Percentiles rank a stretch among this genome's conserved stretches.
These are phyloP conservation scores for Hydractinia echinata DNA, from an alignment of 30 jellyfish, hydroid and myxozoan genomes.

Conservation along the genomic window DNA sequence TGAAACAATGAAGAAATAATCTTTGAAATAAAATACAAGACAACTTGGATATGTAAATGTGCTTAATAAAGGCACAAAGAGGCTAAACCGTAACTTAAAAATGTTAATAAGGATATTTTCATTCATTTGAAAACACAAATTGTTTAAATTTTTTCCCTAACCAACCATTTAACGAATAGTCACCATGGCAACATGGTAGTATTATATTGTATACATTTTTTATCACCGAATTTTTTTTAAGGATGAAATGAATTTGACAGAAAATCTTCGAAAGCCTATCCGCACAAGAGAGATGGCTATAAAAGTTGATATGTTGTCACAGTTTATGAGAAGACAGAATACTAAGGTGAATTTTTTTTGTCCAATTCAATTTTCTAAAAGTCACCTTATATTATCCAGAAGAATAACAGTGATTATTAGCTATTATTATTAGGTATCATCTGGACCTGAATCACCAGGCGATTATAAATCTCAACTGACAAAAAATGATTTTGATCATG, in stretches of 20 bases:
- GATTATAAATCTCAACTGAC: conserved; percentile 62
- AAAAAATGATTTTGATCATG: conserved; percentile 60
- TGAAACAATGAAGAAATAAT: too few relatives aligned
- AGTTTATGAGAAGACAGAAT: conserved; percentile 67
- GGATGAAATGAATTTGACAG: conserved; percentile 95
- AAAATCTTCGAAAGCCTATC: conserved; percentile 60
- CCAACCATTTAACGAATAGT: neutral
- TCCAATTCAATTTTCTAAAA: neutral
- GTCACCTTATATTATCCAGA: neutral
- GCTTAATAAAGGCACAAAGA: too few relatives aligned
- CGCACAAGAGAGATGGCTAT: conserved; percentile 50
- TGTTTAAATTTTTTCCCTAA: neutral
- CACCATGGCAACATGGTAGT: neutral
- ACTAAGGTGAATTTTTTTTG: conserved; percentile 35
- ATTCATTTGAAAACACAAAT: too few relatives aligned
- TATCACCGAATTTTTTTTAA: neutral
- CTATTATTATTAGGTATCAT: conserved; percentile 27
- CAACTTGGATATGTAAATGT: too few relatives aligned
- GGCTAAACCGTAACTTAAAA: too few relatives aligned
- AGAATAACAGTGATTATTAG: neutral
- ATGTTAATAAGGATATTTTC: too few relatives aligned
- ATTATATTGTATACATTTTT: neutral
- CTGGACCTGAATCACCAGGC: conserved; percentile 71
- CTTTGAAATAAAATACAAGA: too few relatives aligned
- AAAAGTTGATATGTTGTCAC: conserved; percentile 64